Conservation (phyloP, 2,113 vertebrate species). For the Tamias sibiricus region DNA sequence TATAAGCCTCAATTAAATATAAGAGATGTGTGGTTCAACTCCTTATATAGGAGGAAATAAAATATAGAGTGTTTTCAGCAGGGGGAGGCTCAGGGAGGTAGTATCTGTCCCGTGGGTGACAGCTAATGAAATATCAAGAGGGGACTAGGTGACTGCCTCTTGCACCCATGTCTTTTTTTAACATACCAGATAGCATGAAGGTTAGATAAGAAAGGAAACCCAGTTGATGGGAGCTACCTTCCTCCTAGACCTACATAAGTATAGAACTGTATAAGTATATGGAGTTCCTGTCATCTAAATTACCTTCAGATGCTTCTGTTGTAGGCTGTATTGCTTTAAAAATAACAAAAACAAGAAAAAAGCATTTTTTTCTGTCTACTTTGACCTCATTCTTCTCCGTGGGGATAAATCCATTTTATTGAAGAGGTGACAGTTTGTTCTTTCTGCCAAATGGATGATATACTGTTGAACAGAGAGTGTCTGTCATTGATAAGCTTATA, state of each 20-base stretch:
- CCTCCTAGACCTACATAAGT: background rate
- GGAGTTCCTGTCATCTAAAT: background rate
- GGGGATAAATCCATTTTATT: slow-evolving; percentile 65
- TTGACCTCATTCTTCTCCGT: slow-evolving; percentile 23
- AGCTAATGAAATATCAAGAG: background rate
- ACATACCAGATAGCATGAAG: background rate
- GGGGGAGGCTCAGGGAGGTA: background rate
- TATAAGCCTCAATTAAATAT: background rate
- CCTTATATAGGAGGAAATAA: background rate
- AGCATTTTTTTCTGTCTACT: fast-evolving
- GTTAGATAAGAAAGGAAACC: background rate
- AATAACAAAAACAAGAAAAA: background rate
- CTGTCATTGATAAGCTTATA: slow-evolving; percentile 73
- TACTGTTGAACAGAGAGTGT: slow-evolving; percentile 55
- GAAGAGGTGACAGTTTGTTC: slow-evolving; percentile 43
- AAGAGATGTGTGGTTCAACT: background rate
- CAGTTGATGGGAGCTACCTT: background rate
- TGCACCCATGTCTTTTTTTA: background rate
- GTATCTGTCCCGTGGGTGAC: background rate
- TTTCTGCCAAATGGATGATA: slow-evolving; percentile 42
- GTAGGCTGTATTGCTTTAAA: slow-evolving; percentile 21
- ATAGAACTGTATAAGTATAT: background rate
- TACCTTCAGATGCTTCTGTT: background rate
- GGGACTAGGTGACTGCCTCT: background rate
- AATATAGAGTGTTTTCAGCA: background rate